Conservation (phyloP, 2,888 invertebrate genomes). For the Quadriops clusia region DNA sequence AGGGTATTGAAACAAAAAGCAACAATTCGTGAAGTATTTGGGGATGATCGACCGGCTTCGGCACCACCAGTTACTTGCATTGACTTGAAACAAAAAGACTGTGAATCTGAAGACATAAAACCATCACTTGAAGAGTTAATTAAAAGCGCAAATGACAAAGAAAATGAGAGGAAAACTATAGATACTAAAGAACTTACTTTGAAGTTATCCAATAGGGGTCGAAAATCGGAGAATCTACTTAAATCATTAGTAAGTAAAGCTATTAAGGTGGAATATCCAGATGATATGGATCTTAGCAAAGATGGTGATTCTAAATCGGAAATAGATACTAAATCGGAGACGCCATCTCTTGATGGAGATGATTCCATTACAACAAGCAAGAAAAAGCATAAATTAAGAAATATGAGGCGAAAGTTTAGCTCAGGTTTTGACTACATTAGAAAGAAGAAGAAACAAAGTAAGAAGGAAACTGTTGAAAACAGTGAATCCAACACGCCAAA, state of each 20-base stretch:
- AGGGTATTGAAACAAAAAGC: conserved; percentile 60
- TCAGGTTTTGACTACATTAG: conserved; percentile 83
- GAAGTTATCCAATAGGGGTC: too few species aligned
- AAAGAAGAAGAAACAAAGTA: conserved; percentile 69
- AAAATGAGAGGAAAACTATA: conserved; percentile 18
- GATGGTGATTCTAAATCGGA: conserved; percentile 32
- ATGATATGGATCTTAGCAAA: conserved; percentile 20
- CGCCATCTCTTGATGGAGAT: conserved; percentile 31
- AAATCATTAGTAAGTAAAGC: too few species aligned
- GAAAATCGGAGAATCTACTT: too few species aligned
- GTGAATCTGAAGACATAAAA: conserved; percentile 29
- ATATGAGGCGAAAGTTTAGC: conserved; percentile 62
- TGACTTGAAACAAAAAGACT: conserved; percentile 31
- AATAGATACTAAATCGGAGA: conserved; percentile 28
- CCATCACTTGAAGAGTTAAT: conserved; percentile 20
- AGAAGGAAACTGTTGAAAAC: conserved; percentile 40
- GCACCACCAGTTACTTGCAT: conserved; percentile 61
- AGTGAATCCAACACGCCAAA: conserved; percentile 1
- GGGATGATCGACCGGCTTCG: conserved; percentile 67
- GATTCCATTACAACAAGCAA: conserved; percentile 20
- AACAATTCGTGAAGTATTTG: conserved; percentile 73
- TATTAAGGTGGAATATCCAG: conserved; percentile 24
- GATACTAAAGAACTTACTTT: too few species aligned
- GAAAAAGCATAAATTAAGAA: conserved; percentile 50
- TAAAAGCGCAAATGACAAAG: conserved; percentile 24